These are phyloP conservation scores for Coilia nasus DNA, from an alignment of 2,797 vertebrate species.

Conservation along the genomic window DNA sequence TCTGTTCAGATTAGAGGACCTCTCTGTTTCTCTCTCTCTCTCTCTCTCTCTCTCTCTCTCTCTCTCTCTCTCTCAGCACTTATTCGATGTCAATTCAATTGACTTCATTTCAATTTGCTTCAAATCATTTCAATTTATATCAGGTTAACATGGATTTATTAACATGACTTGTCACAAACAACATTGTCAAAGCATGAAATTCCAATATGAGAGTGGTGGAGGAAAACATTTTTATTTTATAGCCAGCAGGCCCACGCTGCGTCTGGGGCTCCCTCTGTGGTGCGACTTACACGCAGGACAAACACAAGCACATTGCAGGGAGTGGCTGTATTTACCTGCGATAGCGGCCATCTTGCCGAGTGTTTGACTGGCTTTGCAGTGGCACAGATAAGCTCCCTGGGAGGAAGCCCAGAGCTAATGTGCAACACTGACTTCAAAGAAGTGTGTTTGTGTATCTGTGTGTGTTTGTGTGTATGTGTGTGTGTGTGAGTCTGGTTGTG, in stretches of 20 bases:
- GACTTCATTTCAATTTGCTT: background rate
- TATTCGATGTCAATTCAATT: background rate
- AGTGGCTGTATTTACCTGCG: background rate
- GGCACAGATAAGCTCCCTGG: background rate
- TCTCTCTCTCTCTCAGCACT: background rate
- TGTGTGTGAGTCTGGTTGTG: slow-evolving; percentile 31
- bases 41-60: background rate
- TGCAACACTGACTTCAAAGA: background rate
- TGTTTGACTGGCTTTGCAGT: background rate
- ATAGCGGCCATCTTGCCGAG: background rate
- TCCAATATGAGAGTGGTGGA: background rate
- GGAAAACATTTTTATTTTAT: background rate
- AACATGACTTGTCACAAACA: background rate
- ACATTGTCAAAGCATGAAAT: slow-evolving; percentile 3
- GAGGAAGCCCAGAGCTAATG: background rate
- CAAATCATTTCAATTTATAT: background rate
- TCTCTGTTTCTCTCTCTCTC: background rate
- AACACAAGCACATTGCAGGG: background rate
- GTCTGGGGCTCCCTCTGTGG: background rate
- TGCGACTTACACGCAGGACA: background rate
- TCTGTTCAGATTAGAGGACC: background rate
- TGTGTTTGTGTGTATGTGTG: slow-evolving; percentile 16
- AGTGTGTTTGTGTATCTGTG: background rate
- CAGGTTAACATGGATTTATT: background rate
- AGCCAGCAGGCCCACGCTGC: too few relatives aligned